Percentiles rank a stretch among this genome's conserved stretches.
Evolutionary conservation across 2,797 vertebrate genomes (phyloP).

Genomic region (Microctenopoma stevenorrisi): DNA sequence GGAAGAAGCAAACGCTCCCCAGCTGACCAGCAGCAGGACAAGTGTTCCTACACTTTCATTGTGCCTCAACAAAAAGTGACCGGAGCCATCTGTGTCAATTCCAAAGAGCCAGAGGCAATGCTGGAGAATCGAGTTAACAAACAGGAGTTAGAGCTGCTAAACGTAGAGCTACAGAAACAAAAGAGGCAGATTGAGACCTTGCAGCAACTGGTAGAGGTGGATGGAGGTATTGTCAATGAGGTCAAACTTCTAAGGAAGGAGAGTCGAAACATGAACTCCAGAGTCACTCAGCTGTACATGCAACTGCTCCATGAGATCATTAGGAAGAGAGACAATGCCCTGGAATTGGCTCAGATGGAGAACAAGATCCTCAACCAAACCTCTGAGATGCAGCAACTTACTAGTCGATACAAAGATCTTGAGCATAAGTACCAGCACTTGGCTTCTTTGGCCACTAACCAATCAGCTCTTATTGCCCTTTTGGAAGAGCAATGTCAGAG

Average conservation of each 20-base stretch:
- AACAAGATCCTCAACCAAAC: slow-evolving; percentile 98
- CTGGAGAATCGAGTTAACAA: slow-evolving; percentile 94
- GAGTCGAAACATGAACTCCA: slow-evolving; percentile 98
- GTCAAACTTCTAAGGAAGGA: slow-evolving; percentile 97
- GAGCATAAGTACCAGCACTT: slow-evolving; percentile 97
- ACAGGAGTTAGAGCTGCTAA: slow-evolving; percentile 94
- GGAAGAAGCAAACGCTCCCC: slow-evolving; percentile 86
- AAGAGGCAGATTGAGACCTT: slow-evolving; percentile 97
- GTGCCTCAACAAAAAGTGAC: slow-evolving; percentile 98
- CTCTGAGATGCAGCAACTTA: slow-evolving; percentile 94
- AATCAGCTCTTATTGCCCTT: slow-evolving; percentile 90
- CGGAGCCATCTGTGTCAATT: slow-evolving; percentile 97
- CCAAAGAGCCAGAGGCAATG: slow-evolving; percentile 92
- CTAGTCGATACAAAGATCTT: slow-evolving; percentile 95
- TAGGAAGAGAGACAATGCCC: slow-evolving; percentile 94
- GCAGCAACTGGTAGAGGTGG: slow-evolving; percentile 97
- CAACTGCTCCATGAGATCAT: slow-evolving; percentile 99
- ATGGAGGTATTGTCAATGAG: slow-evolving; percentile 97
- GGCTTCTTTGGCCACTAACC: slow-evolving; percentile 93
- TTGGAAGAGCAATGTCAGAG: slow-evolving; percentile 95
- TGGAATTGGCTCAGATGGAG: slow-evolving; percentile 96
- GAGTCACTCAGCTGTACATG: slow-evolving; percentile 99
- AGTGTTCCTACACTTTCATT: slow-evolving; percentile 98
- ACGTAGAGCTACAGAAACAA: slow-evolving; percentile 95
- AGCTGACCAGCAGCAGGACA: slow-evolving; percentile 82